Percentiles rank a stretch among this genome's conserved stretches.
phyloP scores from a whole-genome alignment of 2,888 invertebrate species.

The Gnatocerus cornutus region DNA sequence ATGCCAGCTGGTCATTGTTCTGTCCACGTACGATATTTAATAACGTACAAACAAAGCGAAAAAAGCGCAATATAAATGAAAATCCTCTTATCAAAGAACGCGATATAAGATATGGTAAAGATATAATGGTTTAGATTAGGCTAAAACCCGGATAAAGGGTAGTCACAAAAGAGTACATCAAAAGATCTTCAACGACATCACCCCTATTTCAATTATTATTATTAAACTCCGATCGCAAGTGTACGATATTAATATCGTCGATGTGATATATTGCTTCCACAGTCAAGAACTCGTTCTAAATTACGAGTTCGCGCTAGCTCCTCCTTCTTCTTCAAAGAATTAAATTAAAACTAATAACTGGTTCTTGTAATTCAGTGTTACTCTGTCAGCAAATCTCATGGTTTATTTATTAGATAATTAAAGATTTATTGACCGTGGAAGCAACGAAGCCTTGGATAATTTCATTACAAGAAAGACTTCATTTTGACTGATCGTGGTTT shows the following conservation, averaged over 20 bases:
- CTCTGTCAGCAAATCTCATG: constrained; percentile 32
- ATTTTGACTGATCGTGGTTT: constrained; percentile 3
- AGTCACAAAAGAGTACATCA: constrained; percentile 19
- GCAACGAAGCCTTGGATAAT: constrained; percentile 7
- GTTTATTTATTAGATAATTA: constrained; percentile 27
- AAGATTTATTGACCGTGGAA: constrained; percentile 21
- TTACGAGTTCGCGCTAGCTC: constrained; percentile 14
- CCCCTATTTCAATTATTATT: constrained; percentile 36
- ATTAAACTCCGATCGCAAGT: constrained; percentile 22
- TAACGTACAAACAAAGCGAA: constrained; percentile 5
- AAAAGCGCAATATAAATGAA: constrained; percentile 22
- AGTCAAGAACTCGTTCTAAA: constrained; percentile 23
- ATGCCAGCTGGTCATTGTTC: constrained; percentile 51
- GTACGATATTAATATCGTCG: constrained; percentile 33
- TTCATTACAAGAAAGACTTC: constrained; percentile 7
- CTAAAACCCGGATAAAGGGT: constrained; percentile 3
- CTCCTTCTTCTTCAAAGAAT: constrained; percentile 34
- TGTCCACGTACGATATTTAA: constrained; percentile 38
- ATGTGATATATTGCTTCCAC: constrained; percentile 18
- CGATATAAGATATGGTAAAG: constrained; percentile 16
- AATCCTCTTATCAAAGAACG: constrained; percentile 18
- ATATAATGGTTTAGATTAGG: constrained; percentile 6
- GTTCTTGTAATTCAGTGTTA: constrained; percentile 21
- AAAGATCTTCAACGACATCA: constrained; percentile 14
- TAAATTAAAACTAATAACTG: constrained; percentile 35